Base-by-base conservation (phyloP, 1,140 invertebrate species). In the Steinernema feltiae region DNA sequence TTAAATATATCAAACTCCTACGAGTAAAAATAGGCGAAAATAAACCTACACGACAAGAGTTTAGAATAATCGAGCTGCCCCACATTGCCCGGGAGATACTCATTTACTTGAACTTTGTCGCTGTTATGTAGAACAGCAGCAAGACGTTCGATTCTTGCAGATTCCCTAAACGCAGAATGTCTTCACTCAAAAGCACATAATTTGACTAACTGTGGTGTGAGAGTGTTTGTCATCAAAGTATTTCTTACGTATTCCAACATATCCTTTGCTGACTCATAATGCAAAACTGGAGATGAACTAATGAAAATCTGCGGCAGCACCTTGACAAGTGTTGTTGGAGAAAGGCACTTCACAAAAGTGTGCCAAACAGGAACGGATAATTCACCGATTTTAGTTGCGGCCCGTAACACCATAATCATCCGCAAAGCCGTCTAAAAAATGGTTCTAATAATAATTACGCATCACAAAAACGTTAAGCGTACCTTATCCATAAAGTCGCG, bases 261-360 rank as follows among this genome's bases (percentile, higher is more conserved):
- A 3, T 71, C 46, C 12, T 53, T 12, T 7, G 76, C 76, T 1
- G 27, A 31, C 1, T 78, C 76, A 35, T 69, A 78, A 24, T 63
- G 76, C 18, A 77, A 32, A 24, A 77, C 32, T 12, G 76, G 76
- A 31, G 53, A 30, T 0, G 69, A 32, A 24, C 32, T 75, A 27
- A 77, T 70, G 46, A 77, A 69, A 70, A 77, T 78, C 17, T 74
- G 76, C 1, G 76, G 76, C 17, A 77, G 76, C 2, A 78, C 27
- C 30, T 31, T 3, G 21, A 41, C 72, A 12, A 76, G 75, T 2
- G 53, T 32, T 46, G 35, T 30, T 24, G 48, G 69, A 72, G 75
- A 18, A 0, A 76, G 72, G 27, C 74, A 32, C 7, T 15, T 15
- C 7, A 63, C 72, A 32, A 76, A 75, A 2, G 27, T 17, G 24